phyloP scores from a whole-genome alignment of 92 coral and sea anemone species.

The Meandrina meandrites region DNA sequence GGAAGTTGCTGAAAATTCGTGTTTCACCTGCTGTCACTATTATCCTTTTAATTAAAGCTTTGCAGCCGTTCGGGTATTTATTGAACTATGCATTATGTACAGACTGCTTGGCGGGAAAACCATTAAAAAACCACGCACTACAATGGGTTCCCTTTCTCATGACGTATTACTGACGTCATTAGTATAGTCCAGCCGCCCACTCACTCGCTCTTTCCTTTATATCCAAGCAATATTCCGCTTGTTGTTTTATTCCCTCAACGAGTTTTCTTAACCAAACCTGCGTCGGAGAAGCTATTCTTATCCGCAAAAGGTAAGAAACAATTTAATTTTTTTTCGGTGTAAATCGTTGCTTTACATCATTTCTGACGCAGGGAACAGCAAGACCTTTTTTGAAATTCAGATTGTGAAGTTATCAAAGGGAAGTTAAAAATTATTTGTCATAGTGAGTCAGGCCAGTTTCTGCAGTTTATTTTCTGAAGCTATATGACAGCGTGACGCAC shows the following conservation, averaged over 20 bases:
- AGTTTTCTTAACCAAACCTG: background rate
- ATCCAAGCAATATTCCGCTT: background rate
- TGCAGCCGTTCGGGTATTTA: background rate
- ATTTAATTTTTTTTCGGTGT: background rate
- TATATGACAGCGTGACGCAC: background rate
- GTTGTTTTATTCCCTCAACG: background rate
- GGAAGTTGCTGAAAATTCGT: background rate
- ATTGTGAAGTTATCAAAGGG: background rate
- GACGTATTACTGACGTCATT: conserved; percentile 15
- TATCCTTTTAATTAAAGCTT: background rate
- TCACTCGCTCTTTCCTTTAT: background rate
- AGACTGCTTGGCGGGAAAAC: background rate
- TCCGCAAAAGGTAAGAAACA: background rate
- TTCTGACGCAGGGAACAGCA: background rate
- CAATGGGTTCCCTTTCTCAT: background rate
- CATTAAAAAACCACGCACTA: background rate
- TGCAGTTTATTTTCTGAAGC: background rate
- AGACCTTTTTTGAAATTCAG: background rate
- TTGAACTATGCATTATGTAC: background rate
- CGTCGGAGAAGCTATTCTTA: background rate
- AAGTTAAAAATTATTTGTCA: background rate
- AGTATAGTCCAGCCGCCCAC: background rate
- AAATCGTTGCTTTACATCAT: background rate
- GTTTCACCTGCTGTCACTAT: background rate
- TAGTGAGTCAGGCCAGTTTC: background rate